A percentile compares a stretch with the other conserved stretches of the same genome.
Evolutionary conservation across 2,797 vertebrate species (phyloP).

Genomic region (Varecia variegata): DNA sequence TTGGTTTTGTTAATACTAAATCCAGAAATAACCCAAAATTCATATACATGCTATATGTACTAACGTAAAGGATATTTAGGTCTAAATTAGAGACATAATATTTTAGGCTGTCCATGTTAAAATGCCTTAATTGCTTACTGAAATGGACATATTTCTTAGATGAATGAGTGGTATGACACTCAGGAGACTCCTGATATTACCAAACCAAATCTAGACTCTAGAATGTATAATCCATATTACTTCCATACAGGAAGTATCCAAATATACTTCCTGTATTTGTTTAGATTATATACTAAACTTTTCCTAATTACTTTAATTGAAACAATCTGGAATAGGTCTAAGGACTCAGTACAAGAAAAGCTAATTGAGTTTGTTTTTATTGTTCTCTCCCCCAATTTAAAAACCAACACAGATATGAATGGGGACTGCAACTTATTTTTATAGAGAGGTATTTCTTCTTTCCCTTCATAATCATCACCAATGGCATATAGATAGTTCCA

Average conservation of each 20-base stretch:
- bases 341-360: background rate
- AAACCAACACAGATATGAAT: background rate
- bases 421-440: background rate
- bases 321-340: background rate
- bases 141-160: background rate
- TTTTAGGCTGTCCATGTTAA: background rate
- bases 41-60: rapidly evolving
- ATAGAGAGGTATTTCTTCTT: no score
- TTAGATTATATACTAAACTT: background rate
- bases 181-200: background rate
- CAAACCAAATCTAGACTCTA: background rate
- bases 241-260: no score
- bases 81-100: background rate
- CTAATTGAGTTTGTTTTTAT: no score
- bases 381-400: background rate
- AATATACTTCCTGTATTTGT: background rate
- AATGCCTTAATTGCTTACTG: background rate
- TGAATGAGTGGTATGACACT: background rate
- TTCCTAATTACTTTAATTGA: background rate
- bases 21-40: background rate
- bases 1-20: background rate
- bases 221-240: background rate
- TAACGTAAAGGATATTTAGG: background rate
- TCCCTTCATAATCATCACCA: background rate
- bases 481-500: rapidly evolving